Evolutionary conservation across 2,888 invertebrate genomes (phyloP).

Genomic region (Lithophane socia): DNA sequence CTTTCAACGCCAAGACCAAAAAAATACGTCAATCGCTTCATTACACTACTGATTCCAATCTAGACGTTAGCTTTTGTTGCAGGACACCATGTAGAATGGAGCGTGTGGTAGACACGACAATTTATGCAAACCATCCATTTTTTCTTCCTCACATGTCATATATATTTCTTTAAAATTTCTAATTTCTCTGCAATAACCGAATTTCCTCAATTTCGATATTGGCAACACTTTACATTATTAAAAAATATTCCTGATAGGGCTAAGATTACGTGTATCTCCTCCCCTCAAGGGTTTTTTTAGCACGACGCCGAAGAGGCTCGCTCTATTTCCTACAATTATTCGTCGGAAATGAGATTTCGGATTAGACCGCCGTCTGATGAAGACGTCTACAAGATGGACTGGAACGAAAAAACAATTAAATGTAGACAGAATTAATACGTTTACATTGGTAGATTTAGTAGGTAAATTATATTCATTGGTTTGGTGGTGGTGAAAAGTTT

Average conservation of each 20-base stretch:
- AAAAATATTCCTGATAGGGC: conserved; percentile 31
- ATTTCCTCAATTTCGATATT: conserved; percentile 6
- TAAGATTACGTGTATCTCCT: conserved; percentile 46
- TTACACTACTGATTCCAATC: neutral
- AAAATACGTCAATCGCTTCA: neutral
- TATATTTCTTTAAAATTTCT: neutral
- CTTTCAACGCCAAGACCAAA: neutral
- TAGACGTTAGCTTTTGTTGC: neutral
- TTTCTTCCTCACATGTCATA: neutral
- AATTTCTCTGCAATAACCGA: neutral
- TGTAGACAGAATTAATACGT: conserved; percentile 73
- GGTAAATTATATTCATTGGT: neutral
- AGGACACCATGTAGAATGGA: neutral
- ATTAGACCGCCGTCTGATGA: conserved; percentile 80
- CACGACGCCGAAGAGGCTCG: conserved; percentile 50
- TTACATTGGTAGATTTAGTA: conserved; percentile 17
- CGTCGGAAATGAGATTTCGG: conserved; percentile 86
- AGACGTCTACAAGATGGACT: conserved; percentile 76
- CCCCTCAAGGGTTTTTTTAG: conserved; percentile 51
- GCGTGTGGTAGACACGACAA: neutral
- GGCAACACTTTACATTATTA: conserved; percentile 37
- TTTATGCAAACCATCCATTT: too few relatives aligned
- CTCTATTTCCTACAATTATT: conserved; percentile 84
- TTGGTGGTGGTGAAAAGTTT: neutral
- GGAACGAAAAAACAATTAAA: conserved; percentile 81